These are phyloP conservation scores for Teleiodes luculella DNA, from an alignment of 2,888 invertebrate genomes.

Conservation along the genomic window DNA sequence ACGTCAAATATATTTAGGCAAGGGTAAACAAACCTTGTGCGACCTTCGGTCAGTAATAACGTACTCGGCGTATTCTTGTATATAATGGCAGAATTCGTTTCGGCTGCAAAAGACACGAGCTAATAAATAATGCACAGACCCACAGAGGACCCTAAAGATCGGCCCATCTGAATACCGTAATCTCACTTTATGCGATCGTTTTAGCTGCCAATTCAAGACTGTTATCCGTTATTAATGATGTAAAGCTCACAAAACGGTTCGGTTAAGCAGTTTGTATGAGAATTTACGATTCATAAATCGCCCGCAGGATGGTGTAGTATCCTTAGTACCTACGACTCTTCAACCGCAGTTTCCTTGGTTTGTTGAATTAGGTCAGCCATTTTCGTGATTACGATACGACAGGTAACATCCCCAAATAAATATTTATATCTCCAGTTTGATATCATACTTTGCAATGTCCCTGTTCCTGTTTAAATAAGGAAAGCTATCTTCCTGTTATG, in stretches of 20 bases:
- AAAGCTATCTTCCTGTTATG: neutral
- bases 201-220: conserved; percentile 43
- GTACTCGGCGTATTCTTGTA: too few relatives aligned
- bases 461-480: neutral
- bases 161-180: conserved; percentile 25
- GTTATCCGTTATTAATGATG: conserved; percentile 51
- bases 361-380: conserved; percentile 26
- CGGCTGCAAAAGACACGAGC: neutral
- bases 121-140: conserved; percentile 1
- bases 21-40: too few relatives aligned
- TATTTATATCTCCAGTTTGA: neutral
- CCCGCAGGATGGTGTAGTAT: conserved; percentile 32
- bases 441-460: neutral
- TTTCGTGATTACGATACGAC: conserved; percentile 10
- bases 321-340: too few relatives aligned
- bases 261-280: conserved; percentile 47
- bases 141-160: conserved; percentile 3
- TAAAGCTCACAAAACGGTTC: conserved; percentile 43
- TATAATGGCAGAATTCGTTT: too few relatives aligned
- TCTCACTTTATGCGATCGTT: conserved; percentile 36
- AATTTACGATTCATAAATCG: conserved; percentile 56
- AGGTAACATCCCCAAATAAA: conserved; percentile 8
- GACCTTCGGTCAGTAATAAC: too few relatives aligned
- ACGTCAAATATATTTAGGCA: too few relatives aligned
- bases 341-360: conserved; percentile 34